Conservation (phyloP, 2,113 vertebrate genomes). For the Solenodon paradoxus region DNA sequence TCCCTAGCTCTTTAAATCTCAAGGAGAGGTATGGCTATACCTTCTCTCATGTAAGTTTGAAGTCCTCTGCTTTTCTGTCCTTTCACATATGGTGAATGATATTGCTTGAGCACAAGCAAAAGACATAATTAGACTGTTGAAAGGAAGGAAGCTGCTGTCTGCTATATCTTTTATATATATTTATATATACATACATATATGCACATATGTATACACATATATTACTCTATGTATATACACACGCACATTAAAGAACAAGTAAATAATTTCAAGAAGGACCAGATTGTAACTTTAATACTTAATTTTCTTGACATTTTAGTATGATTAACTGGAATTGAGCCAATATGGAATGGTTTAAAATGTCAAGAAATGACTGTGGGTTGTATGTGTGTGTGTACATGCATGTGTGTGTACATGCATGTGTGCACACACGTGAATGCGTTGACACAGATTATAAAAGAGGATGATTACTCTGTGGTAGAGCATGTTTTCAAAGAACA, state of each 20-base stretch:
- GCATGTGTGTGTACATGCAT: background rate
- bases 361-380: conserved; percentile 56
- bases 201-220: too few relatives aligned
- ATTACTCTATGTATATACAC: too few relatives aligned
- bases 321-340: conserved; percentile 40
- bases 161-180: background rate
- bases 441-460: conserved; percentile 10
- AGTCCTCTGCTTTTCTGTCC: background rate
- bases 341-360: conserved; percentile 65
- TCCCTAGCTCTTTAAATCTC: background rate
- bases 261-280: conserved; percentile 58
- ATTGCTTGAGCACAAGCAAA: background rate
- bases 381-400: background rate
- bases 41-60: background rate
- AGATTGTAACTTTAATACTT: conserved; percentile 55
- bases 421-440: background rate
- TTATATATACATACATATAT: too few relatives aligned
- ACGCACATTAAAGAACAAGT: conserved; percentile 49
- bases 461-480: background rate
- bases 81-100: background rate
- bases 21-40: background rate
- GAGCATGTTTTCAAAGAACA: background rate
- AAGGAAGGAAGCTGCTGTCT: conserved; percentile 15
- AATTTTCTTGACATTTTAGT: conserved; percentile 68
- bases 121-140: background rate